phyloP scores from a whole-genome alignment of 1,140 invertebrate genomes.

The Brachionus asplanchnoidis region DNA sequence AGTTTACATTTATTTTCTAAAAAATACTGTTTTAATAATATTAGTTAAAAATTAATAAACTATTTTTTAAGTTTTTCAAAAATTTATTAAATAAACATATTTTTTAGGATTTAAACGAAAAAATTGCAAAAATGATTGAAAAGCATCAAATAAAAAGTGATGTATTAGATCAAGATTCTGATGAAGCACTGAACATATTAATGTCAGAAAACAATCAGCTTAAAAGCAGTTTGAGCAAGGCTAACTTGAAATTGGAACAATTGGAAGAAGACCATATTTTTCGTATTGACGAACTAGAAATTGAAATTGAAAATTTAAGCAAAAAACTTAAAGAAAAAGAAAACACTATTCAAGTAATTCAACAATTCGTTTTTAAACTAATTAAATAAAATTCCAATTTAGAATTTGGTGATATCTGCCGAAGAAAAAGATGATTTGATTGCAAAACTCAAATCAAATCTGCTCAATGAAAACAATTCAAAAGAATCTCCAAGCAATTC shows the following conservation, averaged over 20 bases:
- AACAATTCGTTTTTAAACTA: neutral
- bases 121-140: neutral
- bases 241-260: conserved; percentile 7
- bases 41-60: neutral
- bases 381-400: neutral
- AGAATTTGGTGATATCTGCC: conserved; percentile 10
- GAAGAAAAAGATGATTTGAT: conserved; percentile 32
- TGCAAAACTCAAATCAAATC: conserved; percentile 6
- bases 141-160: neutral
- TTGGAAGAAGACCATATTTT: neutral
- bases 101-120: conserved; percentile 23
- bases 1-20: too few species aligned
- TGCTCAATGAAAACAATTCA: neutral
- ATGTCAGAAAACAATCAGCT: conserved; percentile 11
- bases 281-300: neutral
- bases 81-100: too few species aligned
- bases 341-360: neutral
- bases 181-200: neutral
- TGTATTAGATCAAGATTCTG: neutral
- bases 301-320: neutral
- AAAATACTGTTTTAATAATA: neutral
- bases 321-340: conserved; percentile 8
- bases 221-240: neutral
- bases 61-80: too few species aligned
- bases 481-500: neutral